A percentile compares a stretch with the other conserved stretches of the same genome.
phyloP scores from a whole-genome alignment of 2,888 invertebrate species.

The Tipula helvola region DNA sequence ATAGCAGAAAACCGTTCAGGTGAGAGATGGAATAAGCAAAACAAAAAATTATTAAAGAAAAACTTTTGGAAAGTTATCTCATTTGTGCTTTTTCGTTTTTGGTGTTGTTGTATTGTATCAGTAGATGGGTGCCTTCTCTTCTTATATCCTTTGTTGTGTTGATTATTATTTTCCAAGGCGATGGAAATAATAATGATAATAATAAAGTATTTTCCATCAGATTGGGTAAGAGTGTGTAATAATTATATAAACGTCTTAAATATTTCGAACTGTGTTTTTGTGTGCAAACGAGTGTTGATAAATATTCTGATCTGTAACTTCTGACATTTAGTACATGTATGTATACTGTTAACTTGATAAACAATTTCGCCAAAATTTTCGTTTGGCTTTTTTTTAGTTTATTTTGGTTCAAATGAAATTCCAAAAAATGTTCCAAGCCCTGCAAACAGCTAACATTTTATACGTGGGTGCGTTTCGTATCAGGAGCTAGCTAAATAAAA shows the following conservation, averaged over 20 bases:
- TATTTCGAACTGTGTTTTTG: not conserved
- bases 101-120: not conserved
- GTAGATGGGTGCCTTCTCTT: no score
- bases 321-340: not conserved
- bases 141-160: not conserved
- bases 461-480: not conserved
- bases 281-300: not conserved
- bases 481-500: not conserved
- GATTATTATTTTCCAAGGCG: not conserved
- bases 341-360: not conserved
- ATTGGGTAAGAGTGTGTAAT: not conserved
- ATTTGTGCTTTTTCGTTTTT: not conserved
- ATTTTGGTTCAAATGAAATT: no score
- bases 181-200: not conserved
- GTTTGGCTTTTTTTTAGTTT: no score
- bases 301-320: not conserved
- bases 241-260: not conserved
- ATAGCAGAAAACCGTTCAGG: not conserved
- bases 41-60: not conserved
- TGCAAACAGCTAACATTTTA: no score
- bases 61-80: not conserved
- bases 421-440: no score
- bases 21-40: not conserved
- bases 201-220: not conserved
- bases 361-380: not conserved